These are phyloP conservation scores for Phalera bucephala DNA, from an alignment of 2,888 invertebrate species.

Conservation along the genomic window DNA sequence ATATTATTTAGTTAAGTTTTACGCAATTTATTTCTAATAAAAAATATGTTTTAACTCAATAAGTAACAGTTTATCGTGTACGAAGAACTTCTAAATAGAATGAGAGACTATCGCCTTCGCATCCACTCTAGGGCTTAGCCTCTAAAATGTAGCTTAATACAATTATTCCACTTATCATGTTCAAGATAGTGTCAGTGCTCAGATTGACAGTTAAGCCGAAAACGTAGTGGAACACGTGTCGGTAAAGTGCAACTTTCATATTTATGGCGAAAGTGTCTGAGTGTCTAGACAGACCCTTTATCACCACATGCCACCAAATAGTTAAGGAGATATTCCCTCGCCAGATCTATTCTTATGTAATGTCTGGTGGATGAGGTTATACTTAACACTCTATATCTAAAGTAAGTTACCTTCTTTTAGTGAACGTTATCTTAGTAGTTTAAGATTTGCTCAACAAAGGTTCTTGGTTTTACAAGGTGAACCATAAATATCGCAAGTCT, in stretches of 20 bases:
- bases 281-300: conserved; percentile 26
- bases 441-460: too few relatives aligned
- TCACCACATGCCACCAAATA: neutral
- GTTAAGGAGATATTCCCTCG: too few relatives aligned
- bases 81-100: neutral
- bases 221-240: conserved; percentile 10
- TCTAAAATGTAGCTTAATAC: neutral
- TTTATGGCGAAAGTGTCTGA: conserved; percentile 13
- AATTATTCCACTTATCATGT: neutral
- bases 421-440: too few relatives aligned
- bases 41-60: too few relatives aligned
- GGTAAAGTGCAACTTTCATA: conserved; percentile 16
- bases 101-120: neutral
- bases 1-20: too few relatives aligned
- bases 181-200: neutral
- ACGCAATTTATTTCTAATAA: too few relatives aligned
- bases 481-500: too few relatives aligned
- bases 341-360: too few relatives aligned
- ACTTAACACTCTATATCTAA: too few relatives aligned
- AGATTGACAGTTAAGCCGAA: neutral
- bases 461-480: too few relatives aligned
- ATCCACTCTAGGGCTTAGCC: neutral
- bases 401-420: too few relatives aligned
- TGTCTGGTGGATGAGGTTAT: too few relatives aligned
- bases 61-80: neutral